Conservation (phyloP, 1,140 invertebrate species). For the Stegodyphus dumicola region DNA sequence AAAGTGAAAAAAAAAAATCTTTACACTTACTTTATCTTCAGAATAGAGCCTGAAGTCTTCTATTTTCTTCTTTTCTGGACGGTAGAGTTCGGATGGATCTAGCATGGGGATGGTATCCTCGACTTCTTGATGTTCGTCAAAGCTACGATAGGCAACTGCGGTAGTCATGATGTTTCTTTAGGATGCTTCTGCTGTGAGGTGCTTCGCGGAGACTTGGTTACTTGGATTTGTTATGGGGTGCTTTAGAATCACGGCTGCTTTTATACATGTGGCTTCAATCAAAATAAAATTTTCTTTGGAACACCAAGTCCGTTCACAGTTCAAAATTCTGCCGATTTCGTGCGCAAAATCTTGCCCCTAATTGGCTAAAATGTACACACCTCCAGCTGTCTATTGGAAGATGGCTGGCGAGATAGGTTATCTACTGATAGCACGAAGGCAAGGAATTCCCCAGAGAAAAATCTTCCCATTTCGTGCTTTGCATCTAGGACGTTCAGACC, state of each 20-base stretch:
- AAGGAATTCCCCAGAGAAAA: too few species aligned
- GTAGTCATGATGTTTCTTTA: background rate
- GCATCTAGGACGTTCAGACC: too few species aligned
- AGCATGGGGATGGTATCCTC: slow-evolving; percentile 25
- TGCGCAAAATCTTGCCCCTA: background rate
- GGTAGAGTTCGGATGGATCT: slow-evolving; percentile 79
- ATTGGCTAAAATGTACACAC: slow-evolving; percentile 6
- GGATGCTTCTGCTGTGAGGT: background rate
- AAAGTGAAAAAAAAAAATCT: background rate
- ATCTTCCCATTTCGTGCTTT: too few species aligned
- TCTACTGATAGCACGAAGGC: too few species aligned
- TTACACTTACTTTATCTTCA: slow-evolving; percentile 71
- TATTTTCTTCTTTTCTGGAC: slow-evolving; percentile 75
- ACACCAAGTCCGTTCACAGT: background rate
- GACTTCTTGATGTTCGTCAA: background rate
- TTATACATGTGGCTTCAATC: background rate
- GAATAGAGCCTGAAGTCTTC: slow-evolving; percentile 80
- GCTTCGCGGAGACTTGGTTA: background rate
- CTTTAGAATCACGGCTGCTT: background rate
- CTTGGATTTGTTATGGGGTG: background rate
- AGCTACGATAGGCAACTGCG: background rate
- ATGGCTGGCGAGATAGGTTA: background rate
- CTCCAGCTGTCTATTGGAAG: background rate
- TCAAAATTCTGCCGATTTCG: background rate
- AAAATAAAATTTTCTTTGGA: background rate